Base-by-base conservation (phyloP, 1,140 invertebrate species). In the Tetramorium simillimum region DNA sequence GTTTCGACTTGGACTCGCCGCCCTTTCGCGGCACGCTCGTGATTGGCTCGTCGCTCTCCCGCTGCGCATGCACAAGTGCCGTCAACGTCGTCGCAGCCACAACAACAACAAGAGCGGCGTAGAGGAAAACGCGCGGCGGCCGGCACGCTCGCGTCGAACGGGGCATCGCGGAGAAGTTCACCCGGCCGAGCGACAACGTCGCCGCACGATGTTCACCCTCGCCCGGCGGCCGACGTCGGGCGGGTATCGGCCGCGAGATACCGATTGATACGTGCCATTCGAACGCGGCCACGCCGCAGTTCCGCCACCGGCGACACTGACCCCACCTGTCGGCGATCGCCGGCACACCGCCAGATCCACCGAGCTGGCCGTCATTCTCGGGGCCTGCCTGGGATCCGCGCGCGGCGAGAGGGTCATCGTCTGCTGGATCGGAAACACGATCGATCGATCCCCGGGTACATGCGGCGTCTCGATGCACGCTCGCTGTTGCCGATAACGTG, bases 1-100 rank as follows among this genome's bases (percentile, higher is more conserved):
- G 62, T 21, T 76, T 82, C 9, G 37, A 88, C 88, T 92, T 51
- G 72, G 84, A 89, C 62, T 73, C 18, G 60, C 4, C 72, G 37
- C 62, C 62, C 6, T 69, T 75, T 63, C 72, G 51, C 14, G 63
- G 3, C 3, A 88, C 40, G 16, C 69, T 28, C 56, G 6, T 37
- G 33, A 90, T 89, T 56, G 56, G 62, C 60, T 69, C 18, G 9
- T 10, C 14, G 5, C 0, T 14, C 12, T 46, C 33, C 14, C 63
- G 18, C 14, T 90, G 91, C 86, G 86, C 91, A 77, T 85, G 89
- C 84, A 90, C 81, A 62, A 60, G 69, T 46, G 16, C 14, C 37
- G 62, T 69, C 63, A 92, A 86, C 78, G 76, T 4, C 56, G 67
- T 86, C 73, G 87, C 86, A 77, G 65, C 75, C 65, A 21, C 60